Conservation (phyloP, 2,888 invertebrate species). For the Portevinia maculata region DNA sequence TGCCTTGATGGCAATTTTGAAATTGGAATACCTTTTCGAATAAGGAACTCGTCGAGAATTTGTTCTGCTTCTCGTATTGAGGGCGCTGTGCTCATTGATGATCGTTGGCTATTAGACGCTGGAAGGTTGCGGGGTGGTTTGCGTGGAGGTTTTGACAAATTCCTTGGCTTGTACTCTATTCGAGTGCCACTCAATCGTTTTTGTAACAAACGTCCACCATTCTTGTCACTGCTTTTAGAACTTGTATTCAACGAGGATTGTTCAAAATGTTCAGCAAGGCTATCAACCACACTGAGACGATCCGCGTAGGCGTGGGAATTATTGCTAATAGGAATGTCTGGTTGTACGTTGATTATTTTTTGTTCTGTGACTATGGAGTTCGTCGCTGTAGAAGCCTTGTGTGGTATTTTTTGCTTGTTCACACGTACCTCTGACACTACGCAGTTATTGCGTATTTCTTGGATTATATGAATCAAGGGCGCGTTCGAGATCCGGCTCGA, state of each 20-base stretch:
- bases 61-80: conserved; percentile 80
- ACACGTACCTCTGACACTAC: conserved; percentile 81
- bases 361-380: conserved; percentile 27
- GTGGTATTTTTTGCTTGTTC: conserved; percentile 77
- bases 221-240: conserved; percentile 75
- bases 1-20: conserved; percentile 26
- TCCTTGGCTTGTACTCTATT: conserved; percentile 77
- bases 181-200: conserved; percentile 78
- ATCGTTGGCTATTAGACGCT: conserved; percentile 76
- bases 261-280: conserved; percentile 66
- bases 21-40: conserved; percentile 76
- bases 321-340: conserved; percentile 10
- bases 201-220: conserved; percentile 78
- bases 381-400: conserved; percentile 19
- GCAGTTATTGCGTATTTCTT: conserved; percentile 81
- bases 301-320: conserved; percentile 14
- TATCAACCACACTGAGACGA: conserved; percentile 69
- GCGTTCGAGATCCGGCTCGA: conserved; percentile 69
- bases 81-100: conserved; percentile 77
- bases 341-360: conserved; percentile 23
- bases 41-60: conserved; percentile 79
- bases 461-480: conserved; percentile 81
- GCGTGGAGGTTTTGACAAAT: conserved; percentile 77
- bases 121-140: conserved; percentile 81
- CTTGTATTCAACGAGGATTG: conserved; percentile 68